phyloP scores from a whole-genome alignment of 2,113 vertebrate species.

The Lamprologus speciosus region DNA sequence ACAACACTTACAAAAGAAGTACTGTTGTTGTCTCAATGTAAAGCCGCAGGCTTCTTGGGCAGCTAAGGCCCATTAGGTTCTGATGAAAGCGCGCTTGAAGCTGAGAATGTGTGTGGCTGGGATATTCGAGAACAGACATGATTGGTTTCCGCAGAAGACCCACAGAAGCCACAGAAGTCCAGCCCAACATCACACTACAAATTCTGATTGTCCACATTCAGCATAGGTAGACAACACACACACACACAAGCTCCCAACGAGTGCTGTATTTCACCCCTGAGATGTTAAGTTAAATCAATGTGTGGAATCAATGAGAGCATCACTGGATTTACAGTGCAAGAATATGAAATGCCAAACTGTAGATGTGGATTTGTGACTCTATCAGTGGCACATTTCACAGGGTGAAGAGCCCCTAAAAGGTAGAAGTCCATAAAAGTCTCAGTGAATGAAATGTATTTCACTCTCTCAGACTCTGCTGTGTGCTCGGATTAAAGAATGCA shows the following conservation, averaged over 20 bases:
- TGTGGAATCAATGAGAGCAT: conserved; percentile 24
- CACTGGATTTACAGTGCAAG: conserved; percentile 31
- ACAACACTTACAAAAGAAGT: conserved; percentile 19
- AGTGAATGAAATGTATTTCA: background rate
- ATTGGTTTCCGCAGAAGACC: background rate
- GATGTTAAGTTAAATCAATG: conserved; percentile 25
- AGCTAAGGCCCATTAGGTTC: conserved; percentile 31
- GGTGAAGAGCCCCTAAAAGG: background rate
- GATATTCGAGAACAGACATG: background rate
- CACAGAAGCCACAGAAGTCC: background rate
- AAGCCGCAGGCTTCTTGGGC: background rate
- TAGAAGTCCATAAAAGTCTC: background rate
- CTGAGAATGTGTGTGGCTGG: background rate
- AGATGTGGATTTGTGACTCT: conserved; percentile 29
- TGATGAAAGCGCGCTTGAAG: conserved; percentile 4
- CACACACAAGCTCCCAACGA: background rate
- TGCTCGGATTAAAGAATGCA: background rate
- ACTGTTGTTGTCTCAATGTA: conserved; percentile 22
- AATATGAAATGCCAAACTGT: conserved; percentile 41
- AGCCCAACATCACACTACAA: background rate
- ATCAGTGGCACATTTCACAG: conserved; percentile 2
- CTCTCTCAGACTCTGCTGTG: background rate
- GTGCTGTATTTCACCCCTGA: conserved; percentile 11
- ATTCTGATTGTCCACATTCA: background rate
- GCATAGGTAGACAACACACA: background rate